A percentile compares a stretch with the other conserved stretches of the same genome.
Evolutionary conservation across 2,113 vertebrate genomes (phyloP).

Genomic region (Chaetura pelagica): DNA sequence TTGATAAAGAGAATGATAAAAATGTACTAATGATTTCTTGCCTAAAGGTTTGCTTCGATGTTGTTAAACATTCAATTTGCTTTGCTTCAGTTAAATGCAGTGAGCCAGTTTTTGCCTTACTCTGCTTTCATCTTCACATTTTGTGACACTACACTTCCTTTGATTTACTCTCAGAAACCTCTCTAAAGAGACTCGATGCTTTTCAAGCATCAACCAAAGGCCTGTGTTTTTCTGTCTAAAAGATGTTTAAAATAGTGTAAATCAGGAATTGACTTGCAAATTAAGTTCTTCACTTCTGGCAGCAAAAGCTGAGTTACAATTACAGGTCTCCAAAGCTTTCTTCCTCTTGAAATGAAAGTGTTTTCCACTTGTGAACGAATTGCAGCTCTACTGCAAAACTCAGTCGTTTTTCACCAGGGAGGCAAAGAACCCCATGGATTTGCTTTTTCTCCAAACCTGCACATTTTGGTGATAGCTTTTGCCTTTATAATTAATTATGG

Average conservation of each 20-base stretch:
- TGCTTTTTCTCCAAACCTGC: neutral
- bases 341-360: neutral
- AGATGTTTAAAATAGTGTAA: slow-evolving; percentile 30
- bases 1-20: neutral
- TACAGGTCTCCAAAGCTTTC: neutral
- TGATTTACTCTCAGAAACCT: neutral
- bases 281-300: neutral
- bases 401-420: neutral
- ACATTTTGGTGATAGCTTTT: neutral
- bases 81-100: neutral
- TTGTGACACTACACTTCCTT: neutral
- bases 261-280: slow-evolving; percentile 29
- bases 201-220: neutral
- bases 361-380: neutral
- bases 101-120: neutral
- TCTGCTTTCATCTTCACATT: slow-evolving; percentile 15
- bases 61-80: neutral
- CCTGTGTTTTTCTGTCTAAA: neutral
- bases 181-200: neutral
- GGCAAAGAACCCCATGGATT: neutral
- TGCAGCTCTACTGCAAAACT: neutral
- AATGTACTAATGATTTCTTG: neutral
- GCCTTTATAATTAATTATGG: neutral
- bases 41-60: neutral
- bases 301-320: neutral